Conservation (phyloP, 2,888 invertebrate species). For the Lasioglossum pauxillum region DNA sequence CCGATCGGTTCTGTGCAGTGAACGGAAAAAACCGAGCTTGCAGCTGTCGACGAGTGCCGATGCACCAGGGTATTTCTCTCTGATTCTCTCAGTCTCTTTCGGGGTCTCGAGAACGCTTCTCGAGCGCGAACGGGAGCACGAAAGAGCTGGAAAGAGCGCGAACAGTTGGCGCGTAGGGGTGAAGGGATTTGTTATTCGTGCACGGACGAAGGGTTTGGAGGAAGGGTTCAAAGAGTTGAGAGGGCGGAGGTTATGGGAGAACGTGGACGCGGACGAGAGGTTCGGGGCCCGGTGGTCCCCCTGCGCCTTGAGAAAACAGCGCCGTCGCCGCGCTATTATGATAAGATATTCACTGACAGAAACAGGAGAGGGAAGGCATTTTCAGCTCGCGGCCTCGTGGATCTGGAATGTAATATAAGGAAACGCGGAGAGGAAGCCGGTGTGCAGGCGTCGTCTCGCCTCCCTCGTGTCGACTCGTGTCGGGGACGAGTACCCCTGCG, state of each 20-base stretch:
- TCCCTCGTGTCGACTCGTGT: not conserved
- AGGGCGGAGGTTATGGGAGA: not conserved
- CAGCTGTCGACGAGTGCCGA: conserved; percentile 58
- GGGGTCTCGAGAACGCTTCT: not conserved
- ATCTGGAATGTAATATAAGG: conserved; percentile 82
- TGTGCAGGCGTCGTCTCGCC: conserved; percentile 38
- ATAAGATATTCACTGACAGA: conserved; percentile 83
- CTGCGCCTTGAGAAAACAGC: conserved; percentile 33
- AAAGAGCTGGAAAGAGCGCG: not conserved
- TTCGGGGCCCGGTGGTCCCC: conserved; percentile 35
- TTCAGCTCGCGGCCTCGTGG: conserved; percentile 74
- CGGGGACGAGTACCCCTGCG: conserved; percentile 56
- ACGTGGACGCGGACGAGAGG: not conserved
- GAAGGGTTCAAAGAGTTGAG: not conserved
- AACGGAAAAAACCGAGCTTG: conserved; percentile 55
- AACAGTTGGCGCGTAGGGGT: not conserved
- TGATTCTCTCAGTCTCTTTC: not conserved
- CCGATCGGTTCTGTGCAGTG: conserved; percentile 44
- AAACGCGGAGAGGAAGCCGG: conserved; percentile 78
- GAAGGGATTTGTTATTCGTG: conserved; percentile 26
- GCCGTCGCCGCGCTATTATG: conserved; percentile 74
- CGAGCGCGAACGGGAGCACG: not conserved
- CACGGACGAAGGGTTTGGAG: not conserved
- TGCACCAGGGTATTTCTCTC: not conserved
- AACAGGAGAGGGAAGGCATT: conserved; percentile 78